Conservation (phyloP, 1,140 invertebrate genomes). For the Leptinotarsa undecemlineata region DNA sequence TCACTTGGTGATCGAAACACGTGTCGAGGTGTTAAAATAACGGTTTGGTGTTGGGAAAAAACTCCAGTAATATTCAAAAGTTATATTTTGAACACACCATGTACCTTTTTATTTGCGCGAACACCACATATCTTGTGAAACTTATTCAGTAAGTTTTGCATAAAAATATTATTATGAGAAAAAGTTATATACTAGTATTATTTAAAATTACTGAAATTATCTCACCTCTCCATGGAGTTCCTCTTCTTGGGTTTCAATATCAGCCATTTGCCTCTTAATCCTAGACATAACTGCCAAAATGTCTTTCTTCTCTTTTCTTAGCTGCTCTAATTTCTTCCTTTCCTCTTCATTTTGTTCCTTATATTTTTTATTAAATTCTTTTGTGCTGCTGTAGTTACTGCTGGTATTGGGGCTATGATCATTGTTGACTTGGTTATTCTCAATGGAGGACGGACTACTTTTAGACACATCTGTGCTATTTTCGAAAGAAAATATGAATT, state of each 20-base stretch:
- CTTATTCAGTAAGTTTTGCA: no score
- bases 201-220: slow-evolving; percentile 4
- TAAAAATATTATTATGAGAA: no score
- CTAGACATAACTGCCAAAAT: slow-evolving; percentile 62
- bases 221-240: slow-evolving; percentile 80
- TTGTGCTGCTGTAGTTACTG: background rate
- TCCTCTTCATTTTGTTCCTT: slow-evolving; percentile 32
- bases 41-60: no score
- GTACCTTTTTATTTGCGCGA: no score
- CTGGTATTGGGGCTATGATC: slow-evolving; percentile 3
- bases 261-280: slow-evolving; percentile 75
- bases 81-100: no score
- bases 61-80: no score
- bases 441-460: slow-evolving; percentile 11
- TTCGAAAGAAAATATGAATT: slow-evolving; percentile 49
- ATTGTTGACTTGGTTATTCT: slow-evolving; percentile 7
- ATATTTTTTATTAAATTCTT: slow-evolving; percentile 16
- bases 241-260: slow-evolving; percentile 81
- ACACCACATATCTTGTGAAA: no score
- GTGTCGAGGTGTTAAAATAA: no score
- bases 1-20: no score
- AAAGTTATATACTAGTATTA: no score
- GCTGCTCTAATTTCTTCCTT: slow-evolving; percentile 54
- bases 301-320: slow-evolving; percentile 63
- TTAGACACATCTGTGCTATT: slow-evolving; percentile 17